phyloP scores from a whole-genome alignment of 2,888 invertebrate species.

The Hirtodrosophila duncani region DNA sequence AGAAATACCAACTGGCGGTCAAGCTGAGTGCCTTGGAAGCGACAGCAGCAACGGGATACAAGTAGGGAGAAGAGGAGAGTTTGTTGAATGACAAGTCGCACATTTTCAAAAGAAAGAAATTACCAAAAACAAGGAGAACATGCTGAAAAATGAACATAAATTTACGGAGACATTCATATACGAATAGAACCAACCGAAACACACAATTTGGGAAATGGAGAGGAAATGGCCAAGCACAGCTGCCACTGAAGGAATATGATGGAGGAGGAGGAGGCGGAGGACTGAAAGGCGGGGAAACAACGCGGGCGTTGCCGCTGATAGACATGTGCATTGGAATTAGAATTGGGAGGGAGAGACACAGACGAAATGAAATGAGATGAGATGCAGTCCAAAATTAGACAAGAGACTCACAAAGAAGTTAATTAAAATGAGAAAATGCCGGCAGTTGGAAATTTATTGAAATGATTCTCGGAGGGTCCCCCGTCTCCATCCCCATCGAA shows the following conservation, averaged over 20 bases:
- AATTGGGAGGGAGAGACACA: neutral
- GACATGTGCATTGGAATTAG: slow-evolving; percentile 32
- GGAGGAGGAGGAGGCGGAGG: neutral
- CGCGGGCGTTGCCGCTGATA: slow-evolving; percentile 25
- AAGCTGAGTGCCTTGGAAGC: slow-evolving; percentile 52
- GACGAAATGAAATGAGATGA: neutral
- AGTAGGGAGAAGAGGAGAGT: slow-evolving; percentile 26
- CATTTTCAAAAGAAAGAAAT: slow-evolving; percentile 71
- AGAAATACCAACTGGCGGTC: slow-evolving; percentile 38
- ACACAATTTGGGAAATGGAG: slow-evolving; percentile 31
- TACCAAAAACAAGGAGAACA: slow-evolving; percentile 42
- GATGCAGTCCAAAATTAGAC: slow-evolving; percentile 59
- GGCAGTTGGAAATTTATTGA: slow-evolving; percentile 26
- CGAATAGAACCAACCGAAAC: slow-evolving; percentile 26
- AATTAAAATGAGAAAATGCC: slow-evolving; percentile 50
- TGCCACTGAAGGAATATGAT: slow-evolving; percentile 30
- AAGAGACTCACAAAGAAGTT: slow-evolving; percentile 40
- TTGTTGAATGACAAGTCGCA: slow-evolving; percentile 71
- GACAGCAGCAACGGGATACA: slow-evolving; percentile 18
- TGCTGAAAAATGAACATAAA: slow-evolving; percentile 61
- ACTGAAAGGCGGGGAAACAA: slow-evolving; percentile 7
- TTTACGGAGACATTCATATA: slow-evolving; percentile 34
- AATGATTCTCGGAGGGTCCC: slow-evolving; percentile 11
- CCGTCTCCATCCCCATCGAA: neutral
- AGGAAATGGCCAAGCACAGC: slow-evolving; percentile 51